These are phyloP conservation scores for Tipula lateralis DNA, from an alignment of 2,888 invertebrate genomes.

Conservation along the genomic window DNA sequence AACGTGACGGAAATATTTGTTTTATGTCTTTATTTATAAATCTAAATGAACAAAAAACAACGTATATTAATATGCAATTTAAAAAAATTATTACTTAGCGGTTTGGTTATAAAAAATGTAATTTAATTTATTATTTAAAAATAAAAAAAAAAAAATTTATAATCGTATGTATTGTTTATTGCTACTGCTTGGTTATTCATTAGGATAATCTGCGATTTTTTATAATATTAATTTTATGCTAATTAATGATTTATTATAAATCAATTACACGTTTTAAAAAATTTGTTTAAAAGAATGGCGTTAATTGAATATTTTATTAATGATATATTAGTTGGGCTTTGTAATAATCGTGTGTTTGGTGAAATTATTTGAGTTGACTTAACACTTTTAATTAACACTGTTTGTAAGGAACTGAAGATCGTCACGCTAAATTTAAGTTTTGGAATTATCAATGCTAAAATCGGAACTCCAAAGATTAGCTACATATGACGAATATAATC, in stretches of 20 bases:
- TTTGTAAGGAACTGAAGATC: too few relatives aligned
- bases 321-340: too few relatives aligned
- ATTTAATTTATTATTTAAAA: not conserved
- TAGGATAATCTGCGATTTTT: not conserved
- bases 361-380: not conserved
- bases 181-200: not conserved
- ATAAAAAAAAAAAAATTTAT: not conserved
- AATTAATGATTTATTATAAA: conserved; percentile 1
- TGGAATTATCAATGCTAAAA: too few relatives aligned
- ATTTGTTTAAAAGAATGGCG: not conserved
- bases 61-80: conserved; percentile 7
- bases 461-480: too few relatives aligned
- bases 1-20: conserved; percentile 19
- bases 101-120: not conserved
- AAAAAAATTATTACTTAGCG: not conserved
- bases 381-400: not conserved
- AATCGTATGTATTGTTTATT: too few relatives aligned
- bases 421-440: too few relatives aligned
- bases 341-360: not conserved
- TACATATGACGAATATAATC: too few relatives aligned
- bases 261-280: not conserved
- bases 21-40: not conserved
- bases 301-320: not conserved
- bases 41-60: not conserved
- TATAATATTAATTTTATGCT: not conserved